Evolutionary conservation across 1,140 invertebrate genomes (phyloP), one percentile per base, ranked within the genome.

Genomic region (Conus ventricosus): DNA sequence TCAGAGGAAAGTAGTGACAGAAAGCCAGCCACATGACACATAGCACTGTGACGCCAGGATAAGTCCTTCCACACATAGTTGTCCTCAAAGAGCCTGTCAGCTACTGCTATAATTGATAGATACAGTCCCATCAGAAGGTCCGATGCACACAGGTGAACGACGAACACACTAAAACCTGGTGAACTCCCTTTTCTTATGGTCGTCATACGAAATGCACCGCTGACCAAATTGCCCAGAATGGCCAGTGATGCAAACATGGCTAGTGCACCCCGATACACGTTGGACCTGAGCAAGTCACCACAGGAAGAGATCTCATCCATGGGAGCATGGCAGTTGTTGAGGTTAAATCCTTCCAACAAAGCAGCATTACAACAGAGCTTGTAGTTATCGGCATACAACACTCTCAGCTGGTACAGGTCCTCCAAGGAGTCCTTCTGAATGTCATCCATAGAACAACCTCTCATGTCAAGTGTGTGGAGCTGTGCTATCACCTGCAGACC

Each of bases 71-170:
- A 90, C 17, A 90, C 84, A 82, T 94, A 94, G 7, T 25, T 76
- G 39, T 91, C 91, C 25, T 90, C 87, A 81, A 90, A 93, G 20
- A 88, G 27, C 13, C 84, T 82, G 85, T 94, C 93, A 15, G 91
- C 91, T 6, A 89, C 63, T 10, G 90, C 93, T 51, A 94, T 92
- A 11, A 94, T 91, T 2, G 92, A 76, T 67, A 94, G 84, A 85
- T 94, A 94, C 15, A 93, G 53, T 1, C 93, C 93, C 93, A 93
- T 94, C 6, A 93, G 81, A 57, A 93, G 90, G 85, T 94, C 93
- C 39, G 93, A 91, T 7, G 91, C n/a, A 54, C 90, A 89, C 23
- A 94, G 87, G 89, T 93, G 93, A 11, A 90, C 85, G 51, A 93
- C 89, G 20, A 92, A 92, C 5, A 89, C 82, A 4, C 88, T 88